Conservation (phyloP, 2,888 invertebrate genomes). For the Nephrotoma flavescens region DNA sequence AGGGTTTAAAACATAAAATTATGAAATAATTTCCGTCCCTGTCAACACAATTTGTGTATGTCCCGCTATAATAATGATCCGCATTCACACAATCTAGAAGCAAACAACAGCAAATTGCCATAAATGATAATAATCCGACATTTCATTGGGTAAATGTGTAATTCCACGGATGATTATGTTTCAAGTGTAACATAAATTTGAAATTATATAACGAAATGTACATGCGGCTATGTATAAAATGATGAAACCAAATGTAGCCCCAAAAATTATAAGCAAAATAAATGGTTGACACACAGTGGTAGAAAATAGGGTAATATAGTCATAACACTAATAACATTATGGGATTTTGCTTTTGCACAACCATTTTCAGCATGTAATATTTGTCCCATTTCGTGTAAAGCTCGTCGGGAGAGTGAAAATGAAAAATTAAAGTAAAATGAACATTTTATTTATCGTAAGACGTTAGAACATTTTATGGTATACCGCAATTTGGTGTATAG, state of each 20-base stretch:
- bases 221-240: not conserved
- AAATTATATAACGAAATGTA: not conserved
- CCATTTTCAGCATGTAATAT: no score
- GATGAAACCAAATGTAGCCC: not conserved
- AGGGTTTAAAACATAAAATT: no score
- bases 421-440: no score
- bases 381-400: no score
- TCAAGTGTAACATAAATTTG: not conserved
- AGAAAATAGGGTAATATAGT: not conserved
- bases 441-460: no score
- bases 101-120: not conserved
- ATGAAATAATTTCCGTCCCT: no score
- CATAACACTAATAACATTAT: not conserved
- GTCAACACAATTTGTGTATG: no score
- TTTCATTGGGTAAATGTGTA: not conserved
- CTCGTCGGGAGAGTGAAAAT: no score
- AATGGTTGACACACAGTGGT: not conserved
- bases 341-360: not conserved
- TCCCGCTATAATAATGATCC: no score
- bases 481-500: no score
- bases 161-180: not conserved
- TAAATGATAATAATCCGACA: not conserved
- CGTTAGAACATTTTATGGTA: no score
- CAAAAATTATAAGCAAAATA: not conserved
- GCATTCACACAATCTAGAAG: no score